Conservation (phyloP, 2,797 vertebrate species). For the Lindbergichthys nudifrons region DNA sequence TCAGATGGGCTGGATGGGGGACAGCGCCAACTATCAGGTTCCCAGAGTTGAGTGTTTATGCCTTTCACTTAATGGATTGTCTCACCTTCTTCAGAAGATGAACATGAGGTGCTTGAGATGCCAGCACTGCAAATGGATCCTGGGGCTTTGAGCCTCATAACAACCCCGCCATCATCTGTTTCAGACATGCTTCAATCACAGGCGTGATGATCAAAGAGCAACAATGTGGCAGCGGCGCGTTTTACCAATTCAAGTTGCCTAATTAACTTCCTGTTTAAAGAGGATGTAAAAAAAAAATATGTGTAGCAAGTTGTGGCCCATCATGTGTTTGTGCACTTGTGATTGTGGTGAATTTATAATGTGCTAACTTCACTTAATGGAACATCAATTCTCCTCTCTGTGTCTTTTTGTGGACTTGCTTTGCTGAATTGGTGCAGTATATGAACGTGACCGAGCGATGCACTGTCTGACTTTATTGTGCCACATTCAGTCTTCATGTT, state of each 20-base stretch:
- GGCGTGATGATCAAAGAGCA: conserved; percentile 68
- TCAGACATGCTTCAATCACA: conserved; percentile 78
- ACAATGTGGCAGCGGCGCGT: conserved; percentile 60
- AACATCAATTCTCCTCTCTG: conserved; percentile 33
- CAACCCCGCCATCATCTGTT: conserved; percentile 67
- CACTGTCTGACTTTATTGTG: conserved; percentile 30
- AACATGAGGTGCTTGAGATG: conserved; percentile 82
- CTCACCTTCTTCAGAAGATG: conserved; percentile 83
- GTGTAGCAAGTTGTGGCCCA: conserved; percentile 57
- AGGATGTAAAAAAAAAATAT: conserved; percentile 63
- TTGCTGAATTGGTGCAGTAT: conserved; percentile 20
- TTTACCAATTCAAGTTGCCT: conserved; percentile 70
- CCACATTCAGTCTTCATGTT: conserved; percentile 22
- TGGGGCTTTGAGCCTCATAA: conserved; percentile 74
- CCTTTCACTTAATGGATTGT: conserved; percentile 82
- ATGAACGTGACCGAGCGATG: conserved; percentile 5
- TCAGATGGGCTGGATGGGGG: conserved; percentile 77
- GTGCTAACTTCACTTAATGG: conserved; percentile 35
- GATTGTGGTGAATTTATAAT: conserved; percentile 60
- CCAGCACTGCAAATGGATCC: conserved; percentile 78
- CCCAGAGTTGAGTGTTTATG: conserved; percentile 82
- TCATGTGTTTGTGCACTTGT: conserved; percentile 58
- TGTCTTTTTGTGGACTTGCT: conserved; percentile 23
- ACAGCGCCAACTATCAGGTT: conserved; percentile 73
- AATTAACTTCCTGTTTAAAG: conserved; percentile 72